phyloP scores from a whole-genome alignment of 1,140 invertebrate genomes.

The Leguminivora glycinivorella region DNA sequence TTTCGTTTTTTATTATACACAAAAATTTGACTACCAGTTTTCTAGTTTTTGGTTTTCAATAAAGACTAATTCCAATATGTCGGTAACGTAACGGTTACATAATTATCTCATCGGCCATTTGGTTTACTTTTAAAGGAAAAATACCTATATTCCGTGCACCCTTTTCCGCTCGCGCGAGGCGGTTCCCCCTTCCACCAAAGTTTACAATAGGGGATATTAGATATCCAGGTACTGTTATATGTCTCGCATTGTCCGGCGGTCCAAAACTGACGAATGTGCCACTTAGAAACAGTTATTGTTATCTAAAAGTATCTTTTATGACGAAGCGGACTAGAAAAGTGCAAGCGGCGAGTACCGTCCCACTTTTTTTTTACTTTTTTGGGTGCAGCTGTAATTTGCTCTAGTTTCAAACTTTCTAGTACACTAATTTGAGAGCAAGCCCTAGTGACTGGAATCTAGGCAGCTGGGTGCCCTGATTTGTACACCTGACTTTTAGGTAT shows the following conservation, averaged over 20 bases:
- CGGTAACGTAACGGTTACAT: too few species aligned
- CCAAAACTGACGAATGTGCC: conserved; percentile 4
- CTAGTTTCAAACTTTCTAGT: conserved; percentile 17
- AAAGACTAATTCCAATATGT: too few species aligned
- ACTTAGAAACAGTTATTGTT: conserved; percentile 7
- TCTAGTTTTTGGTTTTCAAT: too few species aligned
- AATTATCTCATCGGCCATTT: too few species aligned
- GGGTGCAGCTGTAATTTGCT: conserved; percentile 26
- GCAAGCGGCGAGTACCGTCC: neutral
- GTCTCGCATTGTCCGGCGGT: neutral
- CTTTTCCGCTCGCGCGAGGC: neutral
- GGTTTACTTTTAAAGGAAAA: neutral
- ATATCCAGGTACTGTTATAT: neutral
- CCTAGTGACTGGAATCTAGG: conserved; percentile 11
- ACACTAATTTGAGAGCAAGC: conserved; percentile 21
- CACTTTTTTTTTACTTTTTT: conserved; percentile 14
- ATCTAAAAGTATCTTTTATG: conserved; percentile 11
- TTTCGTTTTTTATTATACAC: neutral
- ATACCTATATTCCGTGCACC: neutral
- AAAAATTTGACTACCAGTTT: too few species aligned
- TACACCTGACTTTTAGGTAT: neutral
- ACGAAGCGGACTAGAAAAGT: conserved; percentile 2
- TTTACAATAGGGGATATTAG: neutral
- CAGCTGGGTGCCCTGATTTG: neutral
- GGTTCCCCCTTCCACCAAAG: neutral